Percentiles rank a stretch among this genome's conserved stretches.
Conservation (phyloP, 2,113 vertebrate genomes). For the Kobus ellipsiprymnus region DNA sequence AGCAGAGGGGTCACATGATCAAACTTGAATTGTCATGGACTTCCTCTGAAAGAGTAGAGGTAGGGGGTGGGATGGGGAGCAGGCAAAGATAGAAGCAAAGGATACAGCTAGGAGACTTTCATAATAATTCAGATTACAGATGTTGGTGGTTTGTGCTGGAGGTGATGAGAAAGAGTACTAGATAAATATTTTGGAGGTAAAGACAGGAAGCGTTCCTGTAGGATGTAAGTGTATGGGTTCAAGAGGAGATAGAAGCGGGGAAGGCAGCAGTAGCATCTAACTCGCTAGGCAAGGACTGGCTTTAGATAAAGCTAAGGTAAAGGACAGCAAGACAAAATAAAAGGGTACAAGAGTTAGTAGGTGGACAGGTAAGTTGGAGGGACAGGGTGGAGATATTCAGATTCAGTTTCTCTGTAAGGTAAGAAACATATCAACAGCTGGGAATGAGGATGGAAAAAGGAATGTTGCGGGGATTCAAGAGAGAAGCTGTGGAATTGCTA, state of each 20-base stretch:
- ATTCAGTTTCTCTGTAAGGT: not conserved
- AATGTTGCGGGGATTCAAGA: not conserved
- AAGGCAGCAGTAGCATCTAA: not conserved
- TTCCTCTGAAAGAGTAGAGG: not conserved
- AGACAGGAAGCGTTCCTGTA: not conserved
- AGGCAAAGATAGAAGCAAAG: not conserved
- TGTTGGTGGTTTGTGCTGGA: not conserved
- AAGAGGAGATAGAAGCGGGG: not conserved
- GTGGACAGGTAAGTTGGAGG: too few relatives aligned
- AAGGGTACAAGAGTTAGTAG: not conserved
- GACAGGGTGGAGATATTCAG: not conserved
- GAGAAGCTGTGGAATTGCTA: not conserved
- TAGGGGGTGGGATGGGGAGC: rapidly evolving
- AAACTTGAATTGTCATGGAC: not conserved
- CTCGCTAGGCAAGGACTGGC: rapidly evolving
- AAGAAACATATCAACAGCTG: not conserved
- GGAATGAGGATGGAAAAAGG: not conserved
- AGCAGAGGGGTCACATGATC: not conserved
- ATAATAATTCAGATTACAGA: not conserved
- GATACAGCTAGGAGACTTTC: not conserved
- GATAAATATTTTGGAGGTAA: not conserved
- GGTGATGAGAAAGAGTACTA: not conserved
- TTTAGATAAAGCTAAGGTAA: not conserved
- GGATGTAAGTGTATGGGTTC: not conserved
- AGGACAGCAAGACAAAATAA: not conserved